Conservation (phyloP, 2,797 vertebrate species). For the Brachyrhaphis roseni region DNA sequence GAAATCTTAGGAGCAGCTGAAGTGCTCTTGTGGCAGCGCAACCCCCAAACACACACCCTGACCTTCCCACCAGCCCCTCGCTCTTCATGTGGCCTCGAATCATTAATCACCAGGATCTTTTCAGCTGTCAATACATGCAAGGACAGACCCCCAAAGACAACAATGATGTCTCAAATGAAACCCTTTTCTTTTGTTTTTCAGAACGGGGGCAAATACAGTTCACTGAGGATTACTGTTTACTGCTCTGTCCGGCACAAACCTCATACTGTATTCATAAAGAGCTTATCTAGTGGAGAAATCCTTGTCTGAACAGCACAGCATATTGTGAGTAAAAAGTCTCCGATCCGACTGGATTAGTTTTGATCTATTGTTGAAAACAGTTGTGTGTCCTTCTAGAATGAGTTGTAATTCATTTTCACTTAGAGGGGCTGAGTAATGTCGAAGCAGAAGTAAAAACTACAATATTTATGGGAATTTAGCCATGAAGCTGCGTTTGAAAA, state of each 20-base stretch:
- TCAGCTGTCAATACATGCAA: constrained; percentile 89
- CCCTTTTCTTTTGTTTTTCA: constrained; percentile 37
- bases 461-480: constrained; percentile 11
- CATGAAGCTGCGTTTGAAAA: constrained; percentile 20
- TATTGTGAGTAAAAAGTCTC: constrained; percentile 62
- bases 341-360: constrained; percentile 44
- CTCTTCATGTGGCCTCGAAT: constrained; percentile 74
- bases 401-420: constrained; percentile 20
- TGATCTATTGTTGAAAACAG: constrained; percentile 40
- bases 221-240: constrained; percentile 73
- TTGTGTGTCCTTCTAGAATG: constrained; percentile 29
- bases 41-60: constrained; percentile 28
- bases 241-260: constrained; percentile 61
- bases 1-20: constrained; percentile 74
- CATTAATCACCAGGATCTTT: constrained; percentile 92
- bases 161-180: constrained; percentile 81
- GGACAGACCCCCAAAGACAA: constrained; percentile 80
- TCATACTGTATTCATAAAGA: constrained; percentile 79
- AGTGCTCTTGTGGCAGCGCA: constrained; percentile 72
- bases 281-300: constrained; percentile 70
- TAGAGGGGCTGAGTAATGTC: background rate
- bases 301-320: constrained; percentile 53
- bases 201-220: constrained; percentile 74
- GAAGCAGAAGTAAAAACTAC: constrained; percentile 13
- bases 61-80: constrained; percentile 6